Conservation (phyloP, 2,113 vertebrate genomes). For the Cryptomyrus ogoouensis region DNA sequence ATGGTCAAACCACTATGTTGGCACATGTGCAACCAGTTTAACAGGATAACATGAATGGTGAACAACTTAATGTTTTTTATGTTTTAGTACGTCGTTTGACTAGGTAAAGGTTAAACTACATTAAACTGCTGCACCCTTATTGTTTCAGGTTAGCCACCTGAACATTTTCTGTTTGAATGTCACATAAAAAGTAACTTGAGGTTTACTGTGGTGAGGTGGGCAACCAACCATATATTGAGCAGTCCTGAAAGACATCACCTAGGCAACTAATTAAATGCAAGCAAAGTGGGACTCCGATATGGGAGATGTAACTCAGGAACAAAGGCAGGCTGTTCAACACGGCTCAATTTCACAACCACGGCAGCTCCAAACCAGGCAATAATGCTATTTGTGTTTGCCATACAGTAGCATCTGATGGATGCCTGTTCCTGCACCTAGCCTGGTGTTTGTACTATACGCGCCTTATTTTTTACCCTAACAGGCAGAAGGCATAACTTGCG, state of each 20-base stretch:
- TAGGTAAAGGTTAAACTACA: neutral
- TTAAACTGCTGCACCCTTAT: neutral
- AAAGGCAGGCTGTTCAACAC: conserved; percentile 7
- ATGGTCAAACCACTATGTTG: neutral
- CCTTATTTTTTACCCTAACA: neutral
- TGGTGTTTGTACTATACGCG: neutral
- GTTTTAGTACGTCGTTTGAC: neutral
- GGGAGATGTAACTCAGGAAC: neutral
- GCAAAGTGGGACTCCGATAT: neutral
- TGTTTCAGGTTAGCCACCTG: neutral
- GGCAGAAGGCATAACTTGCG: neutral
- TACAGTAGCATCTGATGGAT: conserved; percentile 33
- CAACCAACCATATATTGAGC: neutral
- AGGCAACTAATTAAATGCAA: conserved; percentile 5
- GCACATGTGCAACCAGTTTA: neutral
- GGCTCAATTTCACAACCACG: conserved; percentile 29
- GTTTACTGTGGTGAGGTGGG: neutral
- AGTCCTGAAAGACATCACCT: neutral
- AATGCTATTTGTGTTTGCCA: conserved; percentile 42
- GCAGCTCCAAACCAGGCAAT: conserved; percentile 24
- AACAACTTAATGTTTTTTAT: neutral
- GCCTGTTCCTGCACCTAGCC: conserved; percentile 22
- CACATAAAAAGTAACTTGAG: neutral
- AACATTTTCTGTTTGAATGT: neutral
- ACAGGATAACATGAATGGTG: neutral